Evolutionary conservation across 2,888 invertebrate genomes (phyloP).

Genomic region (Gastracanthus pulcherrimus): DNA sequence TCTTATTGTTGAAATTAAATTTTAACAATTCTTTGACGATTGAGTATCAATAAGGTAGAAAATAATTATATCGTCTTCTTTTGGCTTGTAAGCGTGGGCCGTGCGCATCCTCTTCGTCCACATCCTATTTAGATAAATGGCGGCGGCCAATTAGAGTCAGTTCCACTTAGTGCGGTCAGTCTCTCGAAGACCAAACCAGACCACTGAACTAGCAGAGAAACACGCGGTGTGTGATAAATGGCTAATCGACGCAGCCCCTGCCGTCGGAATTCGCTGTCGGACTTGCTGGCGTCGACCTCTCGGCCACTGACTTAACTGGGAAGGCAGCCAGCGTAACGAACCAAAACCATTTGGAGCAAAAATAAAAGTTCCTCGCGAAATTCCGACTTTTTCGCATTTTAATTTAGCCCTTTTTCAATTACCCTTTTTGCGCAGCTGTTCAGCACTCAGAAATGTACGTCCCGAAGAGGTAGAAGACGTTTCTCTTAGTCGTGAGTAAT

Average conservation of each 20-base stretch:
- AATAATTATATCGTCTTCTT: no score
- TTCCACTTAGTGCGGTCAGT: not conserved
- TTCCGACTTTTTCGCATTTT: not conserved
- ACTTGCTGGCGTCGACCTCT: not conserved
- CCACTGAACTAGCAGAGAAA: slow-evolving; percentile 3
- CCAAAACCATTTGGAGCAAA: not conserved
- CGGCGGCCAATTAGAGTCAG: not conserved
- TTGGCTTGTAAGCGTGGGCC: no score
- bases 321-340: not conserved
- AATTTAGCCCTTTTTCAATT: not conserved
- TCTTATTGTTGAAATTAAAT: no score
- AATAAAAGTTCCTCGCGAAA: no score
- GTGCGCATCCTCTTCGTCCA: not conserved
- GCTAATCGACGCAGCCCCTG: not conserved
- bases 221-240: slow-evolving; percentile 9
- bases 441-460: not conserved
- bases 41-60: no score
- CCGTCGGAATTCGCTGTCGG: not conserved
- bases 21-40: no score
- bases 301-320: not conserved
- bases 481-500: not conserved
- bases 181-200: not conserved
- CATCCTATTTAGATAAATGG: not conserved
- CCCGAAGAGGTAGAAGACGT: not conserved
- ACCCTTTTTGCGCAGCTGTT: not conserved